Conservation (phyloP, 2,797 vertebrate species). For the Enteromius paludinosus region DNA sequence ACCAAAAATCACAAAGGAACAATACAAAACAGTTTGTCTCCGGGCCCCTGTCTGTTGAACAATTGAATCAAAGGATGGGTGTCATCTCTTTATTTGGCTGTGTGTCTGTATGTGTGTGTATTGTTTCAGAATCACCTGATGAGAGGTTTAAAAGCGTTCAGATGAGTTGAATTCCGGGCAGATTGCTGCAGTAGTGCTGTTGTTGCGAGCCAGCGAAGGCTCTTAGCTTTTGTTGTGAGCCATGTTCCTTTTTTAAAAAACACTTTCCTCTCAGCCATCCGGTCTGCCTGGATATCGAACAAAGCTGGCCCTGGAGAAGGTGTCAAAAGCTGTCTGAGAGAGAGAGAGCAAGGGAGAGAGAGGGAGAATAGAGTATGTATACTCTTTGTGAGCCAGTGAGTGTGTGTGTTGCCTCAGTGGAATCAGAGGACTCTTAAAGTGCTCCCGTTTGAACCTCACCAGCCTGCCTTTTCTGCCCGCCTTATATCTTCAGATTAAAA, state of each 20-base stretch:
- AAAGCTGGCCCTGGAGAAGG: constrained; percentile 67
- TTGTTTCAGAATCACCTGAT: constrained; percentile 37
- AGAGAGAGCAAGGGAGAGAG: constrained; percentile 62
- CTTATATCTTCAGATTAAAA: constrained; percentile 74
- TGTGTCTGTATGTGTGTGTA: not conserved
- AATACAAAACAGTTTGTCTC: constrained; percentile 43
- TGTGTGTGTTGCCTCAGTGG: constrained; percentile 65
- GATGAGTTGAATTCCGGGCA: constrained; percentile 77
- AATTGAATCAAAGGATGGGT: not conserved
- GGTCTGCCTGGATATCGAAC: constrained; percentile 62
- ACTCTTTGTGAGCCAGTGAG: constrained; percentile 57
- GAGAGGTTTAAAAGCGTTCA: constrained; percentile 66
- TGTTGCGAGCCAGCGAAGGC: constrained; percentile 71
- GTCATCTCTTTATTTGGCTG: constrained; percentile 8
- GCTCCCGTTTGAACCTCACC: constrained; percentile 75
- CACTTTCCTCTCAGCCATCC: constrained; percentile 54
- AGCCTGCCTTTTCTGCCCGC: constrained; percentile 54
- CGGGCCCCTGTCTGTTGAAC: constrained; percentile 19
- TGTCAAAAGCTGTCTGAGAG: constrained; percentile 76
- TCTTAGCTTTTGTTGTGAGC: constrained; percentile 78
- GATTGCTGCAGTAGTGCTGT: constrained; percentile 64
- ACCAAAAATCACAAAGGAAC: constrained; percentile 30
- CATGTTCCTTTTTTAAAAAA: constrained; percentile 69
- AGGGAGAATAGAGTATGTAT: constrained; percentile 43
- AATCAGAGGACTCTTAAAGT: constrained; percentile 69